Evolutionary conservation across 2,113 vertebrate genomes (phyloP).

Genomic region (Pseudorasbora parva): DNA sequence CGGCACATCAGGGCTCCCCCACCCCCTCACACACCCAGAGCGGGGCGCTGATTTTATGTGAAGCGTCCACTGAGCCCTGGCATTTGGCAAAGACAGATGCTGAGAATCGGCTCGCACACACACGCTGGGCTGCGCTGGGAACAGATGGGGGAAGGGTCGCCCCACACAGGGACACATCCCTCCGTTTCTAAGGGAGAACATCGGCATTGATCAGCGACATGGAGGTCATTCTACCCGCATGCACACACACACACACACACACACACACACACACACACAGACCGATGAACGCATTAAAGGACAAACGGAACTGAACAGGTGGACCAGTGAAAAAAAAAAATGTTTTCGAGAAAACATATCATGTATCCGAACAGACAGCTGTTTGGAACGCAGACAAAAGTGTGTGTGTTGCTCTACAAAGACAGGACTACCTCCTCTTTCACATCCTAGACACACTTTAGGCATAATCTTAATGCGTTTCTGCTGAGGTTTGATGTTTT

Average conservation of each 20-base stretch:
- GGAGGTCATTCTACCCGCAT: conserved; percentile 35
- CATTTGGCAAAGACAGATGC: conserved; percentile 76
- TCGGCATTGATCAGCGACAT: conserved; percentile 25
- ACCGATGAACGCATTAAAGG: conserved; percentile 30
- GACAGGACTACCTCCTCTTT: conserved; percentile 25
- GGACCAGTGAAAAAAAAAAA: conserved; percentile 43
- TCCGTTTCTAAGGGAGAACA: conserved; percentile 27
- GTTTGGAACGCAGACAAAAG: conserved; percentile 51
- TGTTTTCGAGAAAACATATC: conserved; percentile 45
- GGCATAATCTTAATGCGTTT: conserved; percentile 4
- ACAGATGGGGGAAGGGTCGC: conserved; percentile 49
- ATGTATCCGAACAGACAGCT: conserved; percentile 59
- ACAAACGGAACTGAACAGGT: conserved; percentile 53
- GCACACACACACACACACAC: conserved; percentile 19
- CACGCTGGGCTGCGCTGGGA: conserved; percentile 52
- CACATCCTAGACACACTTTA: conserved; percentile 13
- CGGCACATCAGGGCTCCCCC: conserved; percentile 50
- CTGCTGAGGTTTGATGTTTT: neutral
- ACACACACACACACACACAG: conserved; percentile 22
- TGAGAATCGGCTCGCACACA: conserved; percentile 62
- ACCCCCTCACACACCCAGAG: conserved; percentile 42
- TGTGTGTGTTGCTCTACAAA: conserved; percentile 29
- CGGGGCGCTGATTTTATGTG: conserved; percentile 24
- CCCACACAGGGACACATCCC: conserved; percentile 45
- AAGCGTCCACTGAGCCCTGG: conserved; percentile 64